Conservation (phyloP, 2,888 invertebrate genomes). For the Aphelenchoides bicaudatus region DNA sequence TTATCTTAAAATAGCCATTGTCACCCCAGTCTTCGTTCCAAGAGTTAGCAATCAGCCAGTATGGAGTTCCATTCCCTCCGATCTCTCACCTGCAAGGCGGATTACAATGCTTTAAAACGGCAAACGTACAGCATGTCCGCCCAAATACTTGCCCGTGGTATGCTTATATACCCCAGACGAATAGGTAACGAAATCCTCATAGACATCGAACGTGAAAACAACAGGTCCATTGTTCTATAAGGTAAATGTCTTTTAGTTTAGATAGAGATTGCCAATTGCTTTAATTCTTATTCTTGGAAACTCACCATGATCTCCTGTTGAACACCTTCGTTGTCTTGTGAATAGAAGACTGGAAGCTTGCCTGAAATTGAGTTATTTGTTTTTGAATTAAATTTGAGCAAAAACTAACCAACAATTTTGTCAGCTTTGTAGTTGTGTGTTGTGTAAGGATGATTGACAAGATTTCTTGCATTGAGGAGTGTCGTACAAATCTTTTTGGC, state of each 20-base stretch:
- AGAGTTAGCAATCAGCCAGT: conserved; percentile 11
- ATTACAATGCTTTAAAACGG: too few relatives aligned
- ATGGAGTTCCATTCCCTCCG: not conserved
- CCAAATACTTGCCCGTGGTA: not conserved
- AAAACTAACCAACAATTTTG: too few relatives aligned
- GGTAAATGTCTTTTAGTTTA: too few relatives aligned
- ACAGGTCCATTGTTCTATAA: not conserved
- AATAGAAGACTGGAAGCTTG: not conserved
- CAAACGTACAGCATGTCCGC: conserved; percentile 13
- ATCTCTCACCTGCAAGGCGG: conserved; percentile 2
- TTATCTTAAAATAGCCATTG: not conserved
- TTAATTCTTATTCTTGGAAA: too few relatives aligned
- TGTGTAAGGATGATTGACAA: not conserved
- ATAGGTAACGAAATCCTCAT: conserved; percentile 6
- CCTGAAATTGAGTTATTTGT: too few relatives aligned
- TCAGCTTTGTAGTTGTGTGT: not conserved
- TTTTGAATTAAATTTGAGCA: too few relatives aligned
- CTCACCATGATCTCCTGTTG: conserved; percentile 13
- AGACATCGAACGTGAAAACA: conserved; percentile 7
- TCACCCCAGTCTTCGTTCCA: conserved; percentile 16
- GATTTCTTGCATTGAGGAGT: conserved; percentile 64
- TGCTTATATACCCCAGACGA: conserved; percentile 1
- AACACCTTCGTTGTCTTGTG: not conserved
- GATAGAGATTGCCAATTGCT: too few relatives aligned
- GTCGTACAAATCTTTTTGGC: conserved; percentile 21